Evolutionary conservation across 1,140 invertebrate species (phyloP).

Genomic region (Aphidius gifuensis): DNA sequence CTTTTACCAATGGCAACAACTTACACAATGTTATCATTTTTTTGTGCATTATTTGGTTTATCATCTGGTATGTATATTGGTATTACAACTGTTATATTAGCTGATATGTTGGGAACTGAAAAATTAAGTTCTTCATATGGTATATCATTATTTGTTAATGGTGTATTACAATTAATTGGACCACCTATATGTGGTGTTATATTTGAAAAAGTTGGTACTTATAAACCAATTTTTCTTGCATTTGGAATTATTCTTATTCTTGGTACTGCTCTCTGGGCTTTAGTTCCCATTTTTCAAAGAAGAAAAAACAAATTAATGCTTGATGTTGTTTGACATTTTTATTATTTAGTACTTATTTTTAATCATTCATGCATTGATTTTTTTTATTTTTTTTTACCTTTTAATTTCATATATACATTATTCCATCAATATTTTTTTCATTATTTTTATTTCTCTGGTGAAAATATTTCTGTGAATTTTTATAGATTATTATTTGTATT

Average conservation of each 20-base stretch:
- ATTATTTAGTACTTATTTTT: not conserved
- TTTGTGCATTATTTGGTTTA: conserved; percentile 72
- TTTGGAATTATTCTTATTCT: conserved; percentile 67
- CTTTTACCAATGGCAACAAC: conserved; percentile 64
- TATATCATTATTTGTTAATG: conserved; percentile 77
- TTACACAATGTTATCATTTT: conserved; percentile 60
- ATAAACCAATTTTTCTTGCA: conserved; percentile 66
- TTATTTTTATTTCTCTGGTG: no score
- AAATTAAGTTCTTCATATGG: conserved; percentile 77
- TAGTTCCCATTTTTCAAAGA: conserved; percentile 66
- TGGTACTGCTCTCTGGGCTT: conserved; percentile 68
- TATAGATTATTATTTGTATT: no score
- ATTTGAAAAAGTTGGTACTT: conserved; percentile 62
- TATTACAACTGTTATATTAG: conserved; percentile 76
- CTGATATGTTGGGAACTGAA: conserved; percentile 76
- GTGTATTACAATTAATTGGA: conserved; percentile 71
- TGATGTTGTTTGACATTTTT: conserved; percentile 26
- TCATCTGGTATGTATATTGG: conserved; percentile 79
- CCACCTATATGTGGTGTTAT: conserved; percentile 72
- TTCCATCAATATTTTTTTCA: no score
- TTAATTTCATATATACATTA: no score
- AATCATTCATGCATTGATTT: no score
- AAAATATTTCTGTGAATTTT: no score
- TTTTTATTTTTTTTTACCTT: no score
- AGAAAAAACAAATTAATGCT: conserved; percentile 37